A percentile compares a stretch with the other conserved stretches of the same genome.
Conservation (phyloP, 2,888 invertebrate genomes). For the Trachelus iudaicus region DNA sequence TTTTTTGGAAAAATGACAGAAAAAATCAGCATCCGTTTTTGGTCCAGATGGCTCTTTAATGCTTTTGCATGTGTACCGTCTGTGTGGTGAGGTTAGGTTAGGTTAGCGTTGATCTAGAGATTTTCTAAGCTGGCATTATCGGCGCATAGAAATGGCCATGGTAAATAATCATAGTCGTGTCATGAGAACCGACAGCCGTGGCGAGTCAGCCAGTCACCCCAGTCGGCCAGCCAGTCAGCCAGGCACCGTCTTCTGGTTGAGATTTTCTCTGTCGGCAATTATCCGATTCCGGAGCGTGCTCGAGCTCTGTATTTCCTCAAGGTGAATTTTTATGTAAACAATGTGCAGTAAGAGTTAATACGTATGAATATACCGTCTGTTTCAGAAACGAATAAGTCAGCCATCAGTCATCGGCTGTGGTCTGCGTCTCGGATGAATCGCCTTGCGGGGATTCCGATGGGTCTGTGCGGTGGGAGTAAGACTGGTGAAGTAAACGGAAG, state of each 20-base stretch:
- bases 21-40: background rate
- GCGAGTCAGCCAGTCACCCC: background rate
- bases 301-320: background rate
- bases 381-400: background rate
- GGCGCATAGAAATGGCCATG: background rate
- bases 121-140: background rate
- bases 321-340: background rate
- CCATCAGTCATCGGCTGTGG: background rate
- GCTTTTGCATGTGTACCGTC: background rate
- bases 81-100: background rate
- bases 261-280: conserved; percentile 17
- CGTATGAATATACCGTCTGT: background rate
- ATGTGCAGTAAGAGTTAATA: background rate
- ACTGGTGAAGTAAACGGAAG: background rate
- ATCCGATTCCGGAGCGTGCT: conserved; percentile 5
- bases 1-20: too few species aligned
- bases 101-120: background rate
- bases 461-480: background rate
- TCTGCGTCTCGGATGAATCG: background rate
- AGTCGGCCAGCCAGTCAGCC: background rate
- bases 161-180: background rate
- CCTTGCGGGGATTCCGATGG: background rate
- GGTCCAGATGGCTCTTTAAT: background rate
- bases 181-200: background rate
- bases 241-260: background rate